A percentile compares a stretch with the other conserved stretches of the same genome.
These are phyloP conservation scores for Buphagus erythrorhynchus DNA, from an alignment of 2,797 vertebrate genomes.

Conservation along the genomic window DNA sequence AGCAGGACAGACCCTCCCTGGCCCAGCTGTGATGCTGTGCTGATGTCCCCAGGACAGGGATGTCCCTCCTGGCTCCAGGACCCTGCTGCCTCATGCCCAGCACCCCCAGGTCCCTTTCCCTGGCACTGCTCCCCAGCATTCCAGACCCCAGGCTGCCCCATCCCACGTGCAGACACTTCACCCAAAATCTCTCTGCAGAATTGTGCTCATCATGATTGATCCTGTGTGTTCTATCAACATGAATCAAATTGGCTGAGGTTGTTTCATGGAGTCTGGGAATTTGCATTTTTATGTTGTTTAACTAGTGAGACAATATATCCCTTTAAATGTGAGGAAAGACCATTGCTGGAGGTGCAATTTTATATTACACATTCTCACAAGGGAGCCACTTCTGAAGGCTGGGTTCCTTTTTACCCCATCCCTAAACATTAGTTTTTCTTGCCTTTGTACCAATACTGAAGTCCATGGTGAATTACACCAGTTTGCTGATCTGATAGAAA, in stretches of 20 bases:
- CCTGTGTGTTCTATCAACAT: neutral
- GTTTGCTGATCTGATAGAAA: neutral
- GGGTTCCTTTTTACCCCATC: neutral
- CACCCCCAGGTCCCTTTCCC: neutral
- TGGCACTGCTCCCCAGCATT: neutral
- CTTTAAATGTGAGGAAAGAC: neutral
- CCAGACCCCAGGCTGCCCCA: neutral
- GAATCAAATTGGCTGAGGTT: neutral
- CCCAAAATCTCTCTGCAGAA: neutral
- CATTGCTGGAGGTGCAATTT: neutral
- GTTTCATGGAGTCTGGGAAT: neutral
- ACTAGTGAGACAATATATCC: neutral
- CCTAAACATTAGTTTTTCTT: neutral
- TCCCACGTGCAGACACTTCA: neutral
- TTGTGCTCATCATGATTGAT: accelerated
- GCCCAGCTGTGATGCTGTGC: accelerated
- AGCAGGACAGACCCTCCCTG: accelerated
- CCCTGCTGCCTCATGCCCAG: neutral
- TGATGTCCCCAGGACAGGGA: neutral
- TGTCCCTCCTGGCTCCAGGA: neutral
- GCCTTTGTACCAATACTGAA: neutral
- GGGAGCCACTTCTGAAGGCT: neutral
- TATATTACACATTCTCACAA: neutral
- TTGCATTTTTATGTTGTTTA: neutral
- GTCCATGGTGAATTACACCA: neutral